These are phyloP conservation scores for Tiliqua scincoides DNA, from an alignment of 2,113 vertebrate species.

Conservation along the genomic window DNA sequence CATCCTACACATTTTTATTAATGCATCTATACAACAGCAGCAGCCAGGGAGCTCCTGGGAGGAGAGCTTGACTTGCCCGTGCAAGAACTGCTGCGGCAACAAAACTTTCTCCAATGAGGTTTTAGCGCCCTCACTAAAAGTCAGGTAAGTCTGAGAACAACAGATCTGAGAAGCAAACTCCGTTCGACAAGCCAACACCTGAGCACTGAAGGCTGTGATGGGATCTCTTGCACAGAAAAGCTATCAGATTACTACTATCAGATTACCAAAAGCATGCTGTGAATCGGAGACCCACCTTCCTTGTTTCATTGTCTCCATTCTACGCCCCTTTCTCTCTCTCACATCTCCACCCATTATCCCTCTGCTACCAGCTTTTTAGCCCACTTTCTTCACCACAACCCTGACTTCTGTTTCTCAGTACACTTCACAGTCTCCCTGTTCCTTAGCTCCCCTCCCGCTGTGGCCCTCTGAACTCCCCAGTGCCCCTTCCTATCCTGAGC, in stretches of 20 bases:
- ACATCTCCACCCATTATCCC: too few species aligned
- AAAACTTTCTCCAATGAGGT: neutral
- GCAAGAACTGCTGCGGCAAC: neutral
- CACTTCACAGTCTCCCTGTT: too few species aligned
- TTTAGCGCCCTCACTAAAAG: slow-evolving; percentile 44
- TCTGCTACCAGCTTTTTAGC: neutral
- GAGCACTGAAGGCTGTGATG: neutral
- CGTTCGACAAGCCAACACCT: too few species aligned
- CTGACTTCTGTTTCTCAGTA: too few species aligned
- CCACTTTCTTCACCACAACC: too few species aligned
- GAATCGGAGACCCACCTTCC: neutral
- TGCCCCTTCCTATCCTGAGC: neutral
- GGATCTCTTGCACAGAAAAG: slow-evolving; percentile 11
- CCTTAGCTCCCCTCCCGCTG: neutral
- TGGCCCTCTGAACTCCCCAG: neutral
- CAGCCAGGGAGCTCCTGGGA: neutral
- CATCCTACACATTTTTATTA: neutral
- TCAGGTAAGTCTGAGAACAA: slow-evolving; percentile 35
- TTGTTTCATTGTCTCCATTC: neutral
- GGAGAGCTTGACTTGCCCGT: fast-evolving
- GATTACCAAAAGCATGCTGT: neutral
- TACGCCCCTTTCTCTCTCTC: neutral
- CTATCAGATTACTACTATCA: neutral
- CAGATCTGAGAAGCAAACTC: slow-evolving; percentile 2
- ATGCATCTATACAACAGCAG: fast-evolving